Evolutionary conservation across 2,113 vertebrate genomes (phyloP).

Genomic region (Hemiscyllium ocellatum): DNA sequence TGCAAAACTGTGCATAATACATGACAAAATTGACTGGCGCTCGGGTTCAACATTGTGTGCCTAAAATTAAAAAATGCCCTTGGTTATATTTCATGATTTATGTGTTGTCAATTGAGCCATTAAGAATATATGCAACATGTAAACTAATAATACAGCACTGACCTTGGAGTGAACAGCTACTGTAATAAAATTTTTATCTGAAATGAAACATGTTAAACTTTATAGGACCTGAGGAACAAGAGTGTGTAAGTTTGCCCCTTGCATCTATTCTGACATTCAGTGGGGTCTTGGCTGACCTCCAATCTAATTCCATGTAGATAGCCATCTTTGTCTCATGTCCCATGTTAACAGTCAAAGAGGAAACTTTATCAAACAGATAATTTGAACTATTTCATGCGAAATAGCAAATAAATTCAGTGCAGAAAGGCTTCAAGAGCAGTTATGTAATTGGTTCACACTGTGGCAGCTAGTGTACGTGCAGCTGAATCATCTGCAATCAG

Average conservation of each 20-base stretch:
- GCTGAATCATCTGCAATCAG: no score
- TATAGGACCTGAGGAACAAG: neutral
- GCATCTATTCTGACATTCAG: neutral
- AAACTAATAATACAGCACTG: neutral
- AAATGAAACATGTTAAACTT: neutral
- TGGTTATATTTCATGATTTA: slow-evolving; percentile 6
- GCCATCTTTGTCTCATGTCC: neutral
- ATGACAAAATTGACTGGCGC: neutral
- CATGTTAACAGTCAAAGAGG: neutral
- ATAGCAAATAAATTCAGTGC: neutral
- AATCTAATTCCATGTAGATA: neutral
- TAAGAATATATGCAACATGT: neutral
- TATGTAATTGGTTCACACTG: no score
- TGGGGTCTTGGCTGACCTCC: neutral
- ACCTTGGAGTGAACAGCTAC: neutral
- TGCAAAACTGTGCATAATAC: neutral
- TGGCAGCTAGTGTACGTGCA: no score
- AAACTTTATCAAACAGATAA: neutral
- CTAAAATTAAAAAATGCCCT: neutral
- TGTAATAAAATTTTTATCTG: neutral
- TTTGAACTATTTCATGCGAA: neutral
- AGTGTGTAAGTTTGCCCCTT: neutral
- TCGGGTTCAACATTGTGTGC: neutral
- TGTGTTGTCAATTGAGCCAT: neutral
- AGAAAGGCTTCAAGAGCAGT: no score